Evolutionary conservation across 2,113 vertebrate genomes (phyloP).

Genomic region (Turdus rufiventris): DNA sequence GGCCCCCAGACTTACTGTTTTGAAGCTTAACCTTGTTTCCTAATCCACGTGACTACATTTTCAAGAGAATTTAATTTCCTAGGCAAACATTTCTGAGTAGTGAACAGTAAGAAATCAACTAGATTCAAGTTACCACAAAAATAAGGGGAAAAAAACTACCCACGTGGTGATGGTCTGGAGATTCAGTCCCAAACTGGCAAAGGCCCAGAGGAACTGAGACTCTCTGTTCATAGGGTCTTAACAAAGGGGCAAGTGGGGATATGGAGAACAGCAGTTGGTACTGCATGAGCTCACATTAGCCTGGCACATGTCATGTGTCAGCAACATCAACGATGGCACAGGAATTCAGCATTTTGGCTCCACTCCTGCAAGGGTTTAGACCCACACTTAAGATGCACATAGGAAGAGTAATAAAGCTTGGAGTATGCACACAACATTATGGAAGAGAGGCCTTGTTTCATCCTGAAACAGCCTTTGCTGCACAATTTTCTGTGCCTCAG

Average conservation of each 20-base stretch:
- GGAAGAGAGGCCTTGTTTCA: neutral
- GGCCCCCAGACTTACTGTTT: neutral
- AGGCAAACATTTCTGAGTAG: neutral
- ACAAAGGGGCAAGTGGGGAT: neutral
- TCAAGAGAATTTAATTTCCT: neutral
- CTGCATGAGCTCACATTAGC: neutral
- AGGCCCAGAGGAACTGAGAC: neutral
- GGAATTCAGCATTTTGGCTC: neutral
- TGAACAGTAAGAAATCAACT: neutral
- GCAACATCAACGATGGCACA: rapidly evolving
- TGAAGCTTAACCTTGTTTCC: neutral
- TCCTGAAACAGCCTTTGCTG: neutral
- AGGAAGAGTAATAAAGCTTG: neutral
- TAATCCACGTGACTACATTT: neutral
- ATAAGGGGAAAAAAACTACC: neutral
- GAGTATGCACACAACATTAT: neutral
- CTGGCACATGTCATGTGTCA: neutral
- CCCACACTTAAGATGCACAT: neutral
- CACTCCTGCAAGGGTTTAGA: neutral
- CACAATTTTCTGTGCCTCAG: neutral
- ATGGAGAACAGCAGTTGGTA: neutral
- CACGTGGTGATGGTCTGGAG: neutral
- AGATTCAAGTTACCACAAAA: neutral
- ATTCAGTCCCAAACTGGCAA: neutral
- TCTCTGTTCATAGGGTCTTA: neutral